Evolutionary conservation across 2,797 vertebrate species (phyloP), one percentile per base, ranked within the genome.

Genomic region (Tympanoctomys barrerae): DNA sequence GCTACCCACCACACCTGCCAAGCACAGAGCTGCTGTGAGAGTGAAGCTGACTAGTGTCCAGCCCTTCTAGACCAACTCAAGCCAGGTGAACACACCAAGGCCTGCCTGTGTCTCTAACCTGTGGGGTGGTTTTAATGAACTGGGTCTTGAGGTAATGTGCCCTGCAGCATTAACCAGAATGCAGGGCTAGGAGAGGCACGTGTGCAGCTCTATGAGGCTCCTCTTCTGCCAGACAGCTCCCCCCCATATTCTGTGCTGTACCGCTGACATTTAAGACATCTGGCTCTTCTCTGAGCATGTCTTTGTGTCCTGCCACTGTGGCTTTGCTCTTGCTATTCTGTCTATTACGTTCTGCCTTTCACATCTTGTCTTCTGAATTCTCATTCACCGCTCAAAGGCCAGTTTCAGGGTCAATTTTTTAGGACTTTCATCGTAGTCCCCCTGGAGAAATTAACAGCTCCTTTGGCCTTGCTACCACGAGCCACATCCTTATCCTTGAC

Each of bases 291-390:
- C 49, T 28, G n/a, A 70, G 21, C 7, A 6, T 49, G 13, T 10
- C 52, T 90, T 88, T 73, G 83, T 49, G 24, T 79, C 12, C 33
- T 71, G 36, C 68, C 54, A 21, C 18, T 10, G 39, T 16, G 46
- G 11, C 61, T 91, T 78, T 78, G 52, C 49, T 70, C 42, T 57
- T 94, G 14, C 82, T 54, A 52, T 26, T 78, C 46, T 1, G 75
- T 62, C 26, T 73, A 81, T 93, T 39, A 89, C 92, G 33, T 62
- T 57, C 14, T 57, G 36, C 46, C 90, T 26, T 94, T 93, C 46
- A 64, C 77, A 92, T 82, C 57, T 93, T 57, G 39, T 14, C 62
- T 73, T 5, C 61, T 89, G 36, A 94, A 81, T 33, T 86, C 31
- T 66, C 49, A 86, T 61, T 86, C 19, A 82, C 7, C 36, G 73